Conservation (phyloP, 64 coral and sea anemone genomes). For the Platygyra sinensis region DNA sequence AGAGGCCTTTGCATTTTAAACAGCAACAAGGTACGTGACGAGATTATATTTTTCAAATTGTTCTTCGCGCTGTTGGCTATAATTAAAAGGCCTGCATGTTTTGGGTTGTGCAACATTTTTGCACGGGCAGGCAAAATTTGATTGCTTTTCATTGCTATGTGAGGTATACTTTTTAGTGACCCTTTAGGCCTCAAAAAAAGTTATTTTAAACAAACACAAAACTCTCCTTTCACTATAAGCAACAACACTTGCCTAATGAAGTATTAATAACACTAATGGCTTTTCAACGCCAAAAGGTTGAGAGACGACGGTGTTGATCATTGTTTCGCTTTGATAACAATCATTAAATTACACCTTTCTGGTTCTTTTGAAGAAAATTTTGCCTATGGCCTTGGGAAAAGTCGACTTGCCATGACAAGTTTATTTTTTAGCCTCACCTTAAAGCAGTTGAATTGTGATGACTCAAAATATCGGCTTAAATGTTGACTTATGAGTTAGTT, state of each 20-base stretch:
- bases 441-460: too few species aligned
- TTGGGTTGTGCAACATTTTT: not conserved
- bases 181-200: not conserved
- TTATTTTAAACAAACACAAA: slow-evolving; percentile 9
- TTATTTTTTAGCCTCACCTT: too few species aligned
- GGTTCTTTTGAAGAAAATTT: not conserved
- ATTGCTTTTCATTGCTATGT: not conserved
- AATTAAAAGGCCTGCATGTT: not conserved
- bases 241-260: not conserved
- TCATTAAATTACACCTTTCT: slow-evolving; percentile 17
- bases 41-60: not conserved
- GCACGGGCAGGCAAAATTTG: not conserved
- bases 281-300: slow-evolving; percentile 20
- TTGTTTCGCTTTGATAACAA: slow-evolving; percentile 8
- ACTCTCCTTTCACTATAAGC: not conserved
- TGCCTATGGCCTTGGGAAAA: not conserved
- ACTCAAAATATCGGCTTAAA: too few species aligned
- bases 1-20: slow-evolving; percentile 43
- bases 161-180: not conserved
- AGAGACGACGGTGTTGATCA: not conserved
- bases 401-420: not conserved
- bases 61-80: slow-evolving; percentile 25
- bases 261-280: not conserved
- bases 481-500: too few species aligned
- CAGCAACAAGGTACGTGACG: slow-evolving; percentile 47